A percentile compares a stretch with the other conserved stretches of the same genome.
phyloP scores from a whole-genome alignment of 1,140 invertebrate genomes.

The Colletes gigas region DNA sequence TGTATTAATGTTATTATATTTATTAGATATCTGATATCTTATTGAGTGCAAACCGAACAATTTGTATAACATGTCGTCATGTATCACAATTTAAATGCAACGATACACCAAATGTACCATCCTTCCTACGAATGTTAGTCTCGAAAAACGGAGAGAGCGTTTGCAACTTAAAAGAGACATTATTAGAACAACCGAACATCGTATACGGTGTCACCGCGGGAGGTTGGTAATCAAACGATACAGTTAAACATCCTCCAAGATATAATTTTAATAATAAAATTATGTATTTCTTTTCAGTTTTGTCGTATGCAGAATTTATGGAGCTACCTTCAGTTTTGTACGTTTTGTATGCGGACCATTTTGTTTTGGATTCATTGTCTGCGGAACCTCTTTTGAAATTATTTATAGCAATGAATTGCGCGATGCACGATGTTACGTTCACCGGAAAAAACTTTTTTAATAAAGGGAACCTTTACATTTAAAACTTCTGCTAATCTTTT shows the following conservation, averaged over 20 bases:
- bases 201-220: slow-evolving; percentile 74
- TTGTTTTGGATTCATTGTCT: slow-evolving; percentile 71
- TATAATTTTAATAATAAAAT: slow-evolving; percentile 12
- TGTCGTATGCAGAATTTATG: slow-evolving; percentile 73
- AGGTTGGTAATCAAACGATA: slow-evolving; percentile 66
- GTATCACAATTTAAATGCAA: slow-evolving; percentile 70
- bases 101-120: slow-evolving; percentile 56
- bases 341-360: slow-evolving; percentile 74
- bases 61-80: slow-evolving; percentile 68
- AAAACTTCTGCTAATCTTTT: slow-evolving; percentile 33
- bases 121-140: slow-evolving; percentile 69
- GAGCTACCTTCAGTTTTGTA: slow-evolving; percentile 69
- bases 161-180: slow-evolving; percentile 45
- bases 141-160: slow-evolving; percentile 61
- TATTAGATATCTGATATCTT: slow-evolving; percentile 72
- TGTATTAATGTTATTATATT: slow-evolving; percentile 23
- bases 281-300: slow-evolving; percentile 67
- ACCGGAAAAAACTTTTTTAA: slow-evolving; percentile 68
- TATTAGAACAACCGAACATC: slow-evolving; percentile 76
- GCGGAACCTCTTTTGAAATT: slow-evolving; percentile 71
- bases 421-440: slow-evolving; percentile 59
- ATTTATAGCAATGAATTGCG: slow-evolving; percentile 65
- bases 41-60: slow-evolving; percentile 61
- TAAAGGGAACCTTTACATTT: slow-evolving; percentile 80
- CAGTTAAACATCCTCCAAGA: neutral